phyloP scores from a whole-genome alignment of 1,140 invertebrate genomes.

The Cydia splendana region DNA sequence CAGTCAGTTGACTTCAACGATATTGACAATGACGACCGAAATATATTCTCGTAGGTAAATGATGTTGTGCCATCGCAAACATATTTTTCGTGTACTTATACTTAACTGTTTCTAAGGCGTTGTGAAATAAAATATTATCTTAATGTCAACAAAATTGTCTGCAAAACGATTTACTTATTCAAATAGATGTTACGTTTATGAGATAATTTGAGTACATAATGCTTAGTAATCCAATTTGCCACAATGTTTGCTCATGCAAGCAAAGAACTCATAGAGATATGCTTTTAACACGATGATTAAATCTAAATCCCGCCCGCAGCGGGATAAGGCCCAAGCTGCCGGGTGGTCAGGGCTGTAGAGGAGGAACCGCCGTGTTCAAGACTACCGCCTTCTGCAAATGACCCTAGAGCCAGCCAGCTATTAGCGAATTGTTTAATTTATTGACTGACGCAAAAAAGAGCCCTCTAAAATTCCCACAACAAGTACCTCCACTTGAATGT shows the following conservation, averaged over 20 bases:
- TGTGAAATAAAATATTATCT: not conserved
- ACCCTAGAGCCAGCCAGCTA: no score
- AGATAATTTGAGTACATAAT: not conserved
- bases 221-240: not conserved
- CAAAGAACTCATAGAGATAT: not conserved
- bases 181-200: not conserved
- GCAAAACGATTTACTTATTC: not conserved
- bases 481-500: not conserved
- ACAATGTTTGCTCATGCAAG: not conserved
- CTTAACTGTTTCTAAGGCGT: not conserved
- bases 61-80: not conserved
- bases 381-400: no score
- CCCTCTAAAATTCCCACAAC: no score
- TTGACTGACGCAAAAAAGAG: no score
- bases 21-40: slow-evolving; percentile 10
- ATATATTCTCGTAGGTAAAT: not conserved
- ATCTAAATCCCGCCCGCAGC: not conserved
- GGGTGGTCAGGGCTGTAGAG: no score
- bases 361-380: no score
- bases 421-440: no score
- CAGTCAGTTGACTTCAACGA: not conserved
- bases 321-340: no score
- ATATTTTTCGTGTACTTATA: not conserved
- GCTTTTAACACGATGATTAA: not conserved
- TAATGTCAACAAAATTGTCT: not conserved